phyloP scores from a whole-genome alignment of 2,797 vertebrate species.

The Myripristis jacobus region DNA sequence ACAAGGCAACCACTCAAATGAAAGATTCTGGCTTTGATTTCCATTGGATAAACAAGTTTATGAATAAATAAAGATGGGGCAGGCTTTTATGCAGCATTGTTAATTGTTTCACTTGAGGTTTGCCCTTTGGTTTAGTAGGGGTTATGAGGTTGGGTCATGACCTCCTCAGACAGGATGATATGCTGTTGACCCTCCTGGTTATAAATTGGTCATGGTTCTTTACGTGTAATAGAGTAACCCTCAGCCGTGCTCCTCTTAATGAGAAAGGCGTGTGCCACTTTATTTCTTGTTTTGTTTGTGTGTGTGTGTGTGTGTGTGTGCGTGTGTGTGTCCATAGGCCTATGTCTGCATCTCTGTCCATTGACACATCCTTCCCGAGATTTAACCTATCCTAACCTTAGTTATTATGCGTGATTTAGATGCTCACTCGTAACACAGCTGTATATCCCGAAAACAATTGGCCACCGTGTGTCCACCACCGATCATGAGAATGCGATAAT shows the following conservation, averaged over 20 bases:
- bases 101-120: constrained; percentile 13
- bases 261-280: constrained; percentile 11
- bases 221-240: constrained; percentile 21
- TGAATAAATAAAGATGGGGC: constrained; percentile 10
- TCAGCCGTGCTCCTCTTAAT: constrained; percentile 1
- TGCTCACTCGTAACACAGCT: too few species aligned
- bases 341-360: neutral
- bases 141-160: constrained; percentile 34
- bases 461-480: too few species aligned
- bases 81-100: neutral
- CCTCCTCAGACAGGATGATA: constrained; percentile 25
- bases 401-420: too few species aligned
- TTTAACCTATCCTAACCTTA: too few species aligned
- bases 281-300: neutral
- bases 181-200: constrained; percentile 19
- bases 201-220: constrained; percentile 17
- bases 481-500: too few species aligned
- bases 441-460: too few species aligned
- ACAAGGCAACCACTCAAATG: constrained; percentile 17
- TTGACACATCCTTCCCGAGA: too few species aligned
- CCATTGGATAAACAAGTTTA: neutral
- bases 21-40: constrained; percentile 9
- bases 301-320: constrained; percentile 3
- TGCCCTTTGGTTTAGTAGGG: constrained; percentile 34
- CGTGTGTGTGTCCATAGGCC: constrained; percentile 4